These are phyloP conservation scores for Halichoerus grypus DNA, from an alignment of 2,113 vertebrate genomes.

Conservation along the genomic window DNA sequence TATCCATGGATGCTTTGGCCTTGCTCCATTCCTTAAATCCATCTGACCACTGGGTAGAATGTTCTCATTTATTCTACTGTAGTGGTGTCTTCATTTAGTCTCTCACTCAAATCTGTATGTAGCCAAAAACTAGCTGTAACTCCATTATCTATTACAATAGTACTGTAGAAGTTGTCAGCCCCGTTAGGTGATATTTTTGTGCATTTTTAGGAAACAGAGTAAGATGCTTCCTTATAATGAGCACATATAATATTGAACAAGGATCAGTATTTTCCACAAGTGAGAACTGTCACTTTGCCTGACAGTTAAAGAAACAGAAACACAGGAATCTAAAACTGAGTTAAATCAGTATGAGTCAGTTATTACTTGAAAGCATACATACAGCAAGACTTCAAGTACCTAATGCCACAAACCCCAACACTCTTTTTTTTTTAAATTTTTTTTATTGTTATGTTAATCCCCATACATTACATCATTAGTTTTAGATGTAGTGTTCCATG, in stretches of 20 bases:
- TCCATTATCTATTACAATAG: background rate
- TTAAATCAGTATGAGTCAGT: background rate
- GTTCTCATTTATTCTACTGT: background rate
- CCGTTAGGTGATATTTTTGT: background rate
- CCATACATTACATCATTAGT: too few species aligned
- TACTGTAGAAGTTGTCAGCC: background rate
- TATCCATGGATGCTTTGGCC: background rate
- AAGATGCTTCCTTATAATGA: background rate
- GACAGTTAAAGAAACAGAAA: background rate
- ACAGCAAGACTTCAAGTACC: background rate
- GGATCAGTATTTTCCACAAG: constrained; percentile 24
- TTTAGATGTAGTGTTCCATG: too few species aligned
- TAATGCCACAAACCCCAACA: background rate
- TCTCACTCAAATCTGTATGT: background rate
- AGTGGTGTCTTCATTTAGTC: background rate
- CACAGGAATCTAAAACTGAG: constrained; percentile 32
- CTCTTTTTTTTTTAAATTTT: background rate
- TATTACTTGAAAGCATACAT: background rate
- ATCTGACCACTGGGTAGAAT: background rate
- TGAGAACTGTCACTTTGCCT: background rate
- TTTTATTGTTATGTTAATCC: too few species aligned
- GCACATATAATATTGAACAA: background rate
- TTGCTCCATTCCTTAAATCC: background rate
- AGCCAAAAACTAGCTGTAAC: background rate
- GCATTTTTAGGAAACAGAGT: constrained; percentile 19